Base-by-base conservation (phyloP, 1,140 invertebrate genomes). In the Druon quercuslanigerum region DNA sequence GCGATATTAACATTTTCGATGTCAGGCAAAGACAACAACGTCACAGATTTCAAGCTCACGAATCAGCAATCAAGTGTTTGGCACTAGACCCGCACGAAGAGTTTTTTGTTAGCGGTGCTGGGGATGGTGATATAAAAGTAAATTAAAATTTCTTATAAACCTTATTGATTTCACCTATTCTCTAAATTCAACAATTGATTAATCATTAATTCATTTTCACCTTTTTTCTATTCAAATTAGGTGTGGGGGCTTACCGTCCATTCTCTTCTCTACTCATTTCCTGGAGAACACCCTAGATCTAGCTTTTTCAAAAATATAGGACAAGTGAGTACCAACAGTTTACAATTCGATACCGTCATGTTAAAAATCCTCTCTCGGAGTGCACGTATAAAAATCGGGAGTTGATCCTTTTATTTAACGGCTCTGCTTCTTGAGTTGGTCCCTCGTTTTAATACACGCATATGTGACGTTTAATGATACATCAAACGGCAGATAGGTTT, bases 81-180 rank as follows among this genome's bases (percentile, higher is more conserved):
- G 96, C 97, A 50, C 93, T 99, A 13, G 98, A 99, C 92, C 96
- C 97, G 0, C 94, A 96, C 73, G 98, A 99, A 92, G 98, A 99
- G 91, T 97, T 97, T 90, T 99, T 99, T 91, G 97, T 98, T 11
- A 98, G 98, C 74, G 99, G 98, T 51, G 97, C 98, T 52, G 97
- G 97, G n/a, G 98, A 99, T 91, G 99, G 99, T 25, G 98, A 99
- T 92, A 98, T 99, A 80, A 99, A 99, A 95, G 98, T 99, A 90
- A 78, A n/a, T 73, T 74, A 3, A 9, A 54, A 17, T 17, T 9
- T 54, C 4, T 54, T 75, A 54, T 50, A 74, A 77, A 50, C 73
- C 40, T 71, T 71, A 71, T 56, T 51, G 33, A 51, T 76, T 71
- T 73, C 12, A 70, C 11, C 56, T 12, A 56, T 71, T 76, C 66